Evolutionary conservation across 2,888 invertebrate species (phyloP), one percentile per base, ranked within the genome.

Genomic region (Zygaena filipendulae): DNA sequence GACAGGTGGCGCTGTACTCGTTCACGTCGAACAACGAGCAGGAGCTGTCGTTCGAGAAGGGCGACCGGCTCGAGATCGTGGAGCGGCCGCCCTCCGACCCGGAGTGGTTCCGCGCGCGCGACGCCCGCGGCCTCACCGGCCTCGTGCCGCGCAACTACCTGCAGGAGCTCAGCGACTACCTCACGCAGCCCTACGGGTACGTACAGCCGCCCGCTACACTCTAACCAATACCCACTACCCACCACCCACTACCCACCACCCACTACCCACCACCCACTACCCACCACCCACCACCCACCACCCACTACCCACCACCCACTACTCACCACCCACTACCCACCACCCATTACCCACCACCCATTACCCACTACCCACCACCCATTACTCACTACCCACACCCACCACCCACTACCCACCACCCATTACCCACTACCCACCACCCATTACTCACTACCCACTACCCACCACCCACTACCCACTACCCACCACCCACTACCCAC

Each of bases 101-200:
- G 5, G 98, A 99, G 81, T 99, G 99, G 99, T 95, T 91, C 83
- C 91, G 92, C 60, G 98, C 98, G 30, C 84, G 96, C 25, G 98
- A 98, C 81, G 87, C 88, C 30, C 88, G 91, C 63, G 97, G 97
- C 4, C 91, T 92, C 71, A 85, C 92, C 37, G 98, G 98, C 29
- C 86, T 99, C 48, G 97, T 99, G 52, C 99, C 98, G 21, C 83
- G 95, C 43, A 96, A 95, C 82, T 95, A 95, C 79, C 84, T 95
- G 52, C 94, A 95, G 84, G 94, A 92, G 81, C 83, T 94, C 38
- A 91, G 90, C 41, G 94, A 93, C 75, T 94, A 93, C 77, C 83
- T 94, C 58, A 88, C 92, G 43, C 90, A 91, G 62, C 91, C 92
- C 28, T 90, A 90, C 71, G 86, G 89, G 59, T 88, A 82, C 53